phyloP scores from a whole-genome alignment of 37 sponge, comb jelly and placozoan genomes.

The Mnemiopsis leidyi region DNA sequence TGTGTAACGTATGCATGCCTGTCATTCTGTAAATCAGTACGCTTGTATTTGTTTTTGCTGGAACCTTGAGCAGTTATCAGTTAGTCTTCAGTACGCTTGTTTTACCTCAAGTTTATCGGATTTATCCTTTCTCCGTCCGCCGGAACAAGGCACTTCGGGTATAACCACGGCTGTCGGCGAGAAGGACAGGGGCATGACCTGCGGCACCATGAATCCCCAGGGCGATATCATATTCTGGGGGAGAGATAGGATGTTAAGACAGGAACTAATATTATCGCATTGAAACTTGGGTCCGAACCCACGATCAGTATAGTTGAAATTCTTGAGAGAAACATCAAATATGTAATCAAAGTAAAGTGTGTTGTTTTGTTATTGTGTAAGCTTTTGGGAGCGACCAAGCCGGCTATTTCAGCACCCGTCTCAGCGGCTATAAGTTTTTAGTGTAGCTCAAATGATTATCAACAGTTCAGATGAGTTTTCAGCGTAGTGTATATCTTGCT shows the following conservation, averaged over 20 bases:
- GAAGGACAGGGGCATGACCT: conserved; percentile 64
- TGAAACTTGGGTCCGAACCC: no score
- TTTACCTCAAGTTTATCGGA: conserved; percentile 59
- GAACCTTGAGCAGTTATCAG: no score
- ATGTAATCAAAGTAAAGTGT: not conserved
- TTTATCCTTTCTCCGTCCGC: conserved; percentile 49
- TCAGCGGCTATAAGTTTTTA: not conserved
- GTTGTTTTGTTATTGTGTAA: not conserved
- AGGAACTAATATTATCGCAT: not conserved
- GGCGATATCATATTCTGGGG: conserved; percentile 62
- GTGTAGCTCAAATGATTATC: not conserved
- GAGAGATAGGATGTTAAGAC: no score
- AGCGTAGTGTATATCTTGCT: not conserved
- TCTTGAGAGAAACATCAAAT: not conserved
- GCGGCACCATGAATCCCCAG: conserved; percentile 61
- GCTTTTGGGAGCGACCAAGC: not conserved
- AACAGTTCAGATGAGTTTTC: not conserved
- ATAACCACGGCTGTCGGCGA: conserved; percentile 55
- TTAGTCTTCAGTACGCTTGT: no score
- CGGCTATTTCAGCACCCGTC: not conserved
- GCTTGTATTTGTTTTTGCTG: no score
- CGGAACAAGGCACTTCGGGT: conserved; percentile 51
- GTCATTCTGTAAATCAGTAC: no score
- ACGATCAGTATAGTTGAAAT: no score
- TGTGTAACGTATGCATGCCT: no score